Evolutionary conservation across 2,888 invertebrate species (phyloP), one percentile per base, ranked within the genome.

Genomic region (Unio delphinus): DNA sequence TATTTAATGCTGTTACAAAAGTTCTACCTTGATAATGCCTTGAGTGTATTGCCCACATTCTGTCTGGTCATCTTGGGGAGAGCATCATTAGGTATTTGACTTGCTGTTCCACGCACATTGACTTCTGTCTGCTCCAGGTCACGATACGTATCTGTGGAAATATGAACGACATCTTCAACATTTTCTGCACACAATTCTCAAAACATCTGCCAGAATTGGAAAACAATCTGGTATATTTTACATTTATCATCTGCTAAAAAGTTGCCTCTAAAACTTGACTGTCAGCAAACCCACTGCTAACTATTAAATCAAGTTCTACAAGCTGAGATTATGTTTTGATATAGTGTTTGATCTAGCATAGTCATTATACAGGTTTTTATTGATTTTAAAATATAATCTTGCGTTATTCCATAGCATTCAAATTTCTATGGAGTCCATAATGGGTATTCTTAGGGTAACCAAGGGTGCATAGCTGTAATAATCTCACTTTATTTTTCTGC

Each of bases 51-150:
- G 54, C 76, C 69, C 18, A 83, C 78, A 68, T 85, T 83, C 64
- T 83, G 82, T 58, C 82, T 74, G 1, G 83, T 82, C 18, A 73
- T 75, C 17, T 72, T 67, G 26, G 83, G 77, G 55, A 86, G 72
- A 60, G 76, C 71, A 60, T 79, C 78, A 23, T 72, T 73, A 17
- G 80, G 76, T 15, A 85, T 68, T 75, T 86, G 85, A 59, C 83
- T 84, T 67, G 86, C 67, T 6, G 84, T 86, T 8, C 86, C 86
- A 45, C 86, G 75, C 7, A 86, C 82, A 76, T 86, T 86, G 57
- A 84, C 73, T 72, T 87, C 85, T 23, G 84, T 95, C 83, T 94
- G 94, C 3, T 94, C 93, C 55, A 95, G 93, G 80, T 93, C 92
- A 68, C 91, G 88, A 79, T 92, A 93, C n/a, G 92, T 86, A 75